Base-by-base conservation (phyloP, 2,113 vertebrate genomes). In the Carassius auratus region DNA sequence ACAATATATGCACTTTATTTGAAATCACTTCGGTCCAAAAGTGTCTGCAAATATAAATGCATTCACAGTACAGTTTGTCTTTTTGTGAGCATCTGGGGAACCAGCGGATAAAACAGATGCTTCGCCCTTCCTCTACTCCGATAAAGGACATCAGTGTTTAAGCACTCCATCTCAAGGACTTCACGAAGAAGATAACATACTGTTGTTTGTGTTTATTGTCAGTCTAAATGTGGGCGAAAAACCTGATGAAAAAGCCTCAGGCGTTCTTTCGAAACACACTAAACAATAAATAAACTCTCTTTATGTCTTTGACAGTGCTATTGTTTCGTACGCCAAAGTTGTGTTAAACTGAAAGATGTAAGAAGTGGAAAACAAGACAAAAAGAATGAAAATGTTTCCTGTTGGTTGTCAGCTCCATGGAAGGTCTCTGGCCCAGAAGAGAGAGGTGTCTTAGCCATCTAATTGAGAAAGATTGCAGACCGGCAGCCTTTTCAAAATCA, bases 381-480 rank as follows among this genome's bases (percentile, higher is more conserved):
- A 68, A 45, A 50, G 14, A 42, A 68, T 83, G 76, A 85, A 55
- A 85, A 50, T 69, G 26, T 82, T 71, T 68, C 55, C 52, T 61
- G 84, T 83, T 88, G 82, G 88, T 83, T 88, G 87, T 90, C 79
- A 87, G 76, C 80, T 84, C 75, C 75, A 48, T 76, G 83, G 83
- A 68, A 85, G 85, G 64, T 81, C 77, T 86, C 81, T 84, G 62
- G 50, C 83, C 59, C 83, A 68, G 48, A 38, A 52, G 21, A 50
- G 76, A 83, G 66, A 55, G 59, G 68, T 87, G 50, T 69, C 81
- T 85, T 48, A 30, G 69, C 74, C 36, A 21, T 87, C 80, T 87
- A 88, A 87, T 87, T 90, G 86, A 86, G 76, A 87, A 75, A 83
- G 87, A 87, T 88, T 79, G 81, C 83, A 86, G 85, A 88, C 71